These are phyloP conservation scores for Urocitellus parryii DNA, from an alignment of 2,113 vertebrate species.

Conservation along the genomic window DNA sequence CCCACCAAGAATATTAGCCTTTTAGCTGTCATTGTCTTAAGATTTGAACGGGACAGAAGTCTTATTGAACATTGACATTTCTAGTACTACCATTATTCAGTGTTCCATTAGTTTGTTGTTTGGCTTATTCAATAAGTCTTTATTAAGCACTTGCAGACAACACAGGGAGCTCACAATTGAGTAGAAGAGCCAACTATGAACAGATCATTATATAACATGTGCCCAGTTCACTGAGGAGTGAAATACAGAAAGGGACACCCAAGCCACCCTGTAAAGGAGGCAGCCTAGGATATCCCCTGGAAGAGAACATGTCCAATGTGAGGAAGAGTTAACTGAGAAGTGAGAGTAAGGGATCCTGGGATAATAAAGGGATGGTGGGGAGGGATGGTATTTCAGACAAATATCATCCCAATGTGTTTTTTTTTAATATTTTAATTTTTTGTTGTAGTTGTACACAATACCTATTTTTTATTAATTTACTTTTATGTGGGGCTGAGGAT, in stretches of 20 bases:
- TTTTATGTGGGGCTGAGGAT: no score
- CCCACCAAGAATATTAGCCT: not conserved
- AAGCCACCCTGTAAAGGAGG: not conserved
- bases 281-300: not conserved
- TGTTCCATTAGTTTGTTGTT: not conserved
- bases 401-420: not conserved
- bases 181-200: not conserved
- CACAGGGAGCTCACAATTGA: not conserved
- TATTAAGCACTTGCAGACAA: not conserved
- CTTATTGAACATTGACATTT: conserved; percentile 4
- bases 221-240: not conserved
- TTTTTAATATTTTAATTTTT: no score
- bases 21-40: not conserved
- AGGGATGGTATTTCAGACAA: not conserved
- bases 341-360: not conserved
- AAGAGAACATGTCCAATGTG: not conserved
- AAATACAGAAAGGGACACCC: not conserved
- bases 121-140: not conserved
- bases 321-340: not conserved
- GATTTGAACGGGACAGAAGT: not conserved
- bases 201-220: not conserved
- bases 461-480: no score
- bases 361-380: no score
- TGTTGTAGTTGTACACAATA: no score
- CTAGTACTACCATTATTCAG: not conserved